These are phyloP conservation scores for Oxystoma pomonae DNA, from an alignment of 2,888 invertebrate genomes.

Conservation along the genomic window DNA sequence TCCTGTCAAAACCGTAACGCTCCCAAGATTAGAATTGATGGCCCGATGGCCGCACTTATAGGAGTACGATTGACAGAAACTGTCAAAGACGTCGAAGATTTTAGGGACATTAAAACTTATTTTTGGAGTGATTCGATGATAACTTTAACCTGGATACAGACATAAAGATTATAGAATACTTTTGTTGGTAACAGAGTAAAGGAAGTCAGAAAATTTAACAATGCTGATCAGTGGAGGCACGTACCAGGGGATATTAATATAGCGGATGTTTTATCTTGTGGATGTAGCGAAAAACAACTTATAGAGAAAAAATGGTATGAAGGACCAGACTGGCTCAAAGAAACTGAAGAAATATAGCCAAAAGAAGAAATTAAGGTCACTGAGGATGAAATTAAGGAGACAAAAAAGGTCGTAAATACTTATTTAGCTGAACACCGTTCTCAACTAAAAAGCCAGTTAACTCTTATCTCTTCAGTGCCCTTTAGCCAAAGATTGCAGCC, in stretches of 20 bases:
- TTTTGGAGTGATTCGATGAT: background rate
- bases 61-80: background rate
- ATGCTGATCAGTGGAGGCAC: background rate
- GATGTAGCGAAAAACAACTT: background rate
- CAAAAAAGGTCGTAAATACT: no score
- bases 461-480: no score
- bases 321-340: background rate
- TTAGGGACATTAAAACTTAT: background rate
- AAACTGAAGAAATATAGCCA: no score
- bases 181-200: background rate
- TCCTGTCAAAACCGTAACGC: background rate
- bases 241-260: background rate
- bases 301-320: background rate
- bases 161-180: background rate
- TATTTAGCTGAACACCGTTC: no score
- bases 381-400: no score
- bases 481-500: no score
- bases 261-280: background rate
- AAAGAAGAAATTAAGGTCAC: no score
- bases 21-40: background rate
- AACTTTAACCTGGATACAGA: background rate
- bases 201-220: background rate
- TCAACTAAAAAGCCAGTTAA: no score
- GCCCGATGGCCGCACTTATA: background rate
- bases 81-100: background rate